phyloP scores from a whole-genome alignment of 2,797 vertebrate species.

The Phataginus tricuspis region DNA sequence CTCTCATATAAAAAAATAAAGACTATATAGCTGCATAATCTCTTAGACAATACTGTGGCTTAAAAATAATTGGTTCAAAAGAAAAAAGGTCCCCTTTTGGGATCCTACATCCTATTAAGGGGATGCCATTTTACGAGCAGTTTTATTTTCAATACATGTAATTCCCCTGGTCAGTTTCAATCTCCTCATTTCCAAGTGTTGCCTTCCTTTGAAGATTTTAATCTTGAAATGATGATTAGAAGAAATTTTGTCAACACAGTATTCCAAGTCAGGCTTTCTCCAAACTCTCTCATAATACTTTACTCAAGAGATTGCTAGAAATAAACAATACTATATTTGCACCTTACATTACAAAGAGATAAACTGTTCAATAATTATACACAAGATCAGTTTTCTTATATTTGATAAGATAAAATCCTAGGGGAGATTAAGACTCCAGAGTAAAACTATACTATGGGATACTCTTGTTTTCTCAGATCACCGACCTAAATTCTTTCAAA shows the following conservation, averaged over 20 bases:
- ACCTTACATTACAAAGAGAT: neutral
- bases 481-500: neutral
- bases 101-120: neutral
- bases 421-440: neutral
- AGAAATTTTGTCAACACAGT: neutral
- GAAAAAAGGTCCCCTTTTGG: neutral
- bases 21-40: neutral
- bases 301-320: neutral
- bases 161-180: neutral
- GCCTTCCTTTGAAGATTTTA: neutral
- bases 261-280: neutral
- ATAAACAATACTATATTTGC: neutral
- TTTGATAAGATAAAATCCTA: neutral
- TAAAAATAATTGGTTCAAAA: conserved; percentile 35
- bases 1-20: conserved; percentile 24
- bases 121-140: neutral
- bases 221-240: neutral
- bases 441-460: neutral
- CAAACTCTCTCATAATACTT: neutral
- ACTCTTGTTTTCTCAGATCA: neutral
- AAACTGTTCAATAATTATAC: neutral
- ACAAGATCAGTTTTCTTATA: neutral
- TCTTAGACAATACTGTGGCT: neutral
- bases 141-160: neutral
- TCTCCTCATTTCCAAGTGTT: neutral